phyloP scores from a whole-genome alignment of 2,797 vertebrate genomes.

The Ibycter americanus region DNA sequence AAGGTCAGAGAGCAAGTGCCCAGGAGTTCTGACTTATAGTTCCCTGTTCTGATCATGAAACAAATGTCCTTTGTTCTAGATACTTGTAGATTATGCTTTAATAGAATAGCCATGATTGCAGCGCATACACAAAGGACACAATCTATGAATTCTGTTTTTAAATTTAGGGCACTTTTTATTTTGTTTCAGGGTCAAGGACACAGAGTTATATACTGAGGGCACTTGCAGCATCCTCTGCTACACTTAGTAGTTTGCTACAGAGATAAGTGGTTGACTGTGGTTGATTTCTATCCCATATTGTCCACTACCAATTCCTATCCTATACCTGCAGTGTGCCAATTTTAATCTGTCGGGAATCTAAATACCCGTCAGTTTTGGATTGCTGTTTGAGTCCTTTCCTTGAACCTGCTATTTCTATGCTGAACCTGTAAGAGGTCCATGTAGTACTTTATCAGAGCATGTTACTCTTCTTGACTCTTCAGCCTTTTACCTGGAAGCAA shows the following conservation, averaged over 20 bases:
- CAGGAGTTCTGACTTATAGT: constrained; percentile 16
- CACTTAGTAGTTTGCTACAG: neutral
- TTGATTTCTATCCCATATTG: neutral
- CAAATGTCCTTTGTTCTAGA: constrained; percentile 38
- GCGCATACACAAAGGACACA: neutral
- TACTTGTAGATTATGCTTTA: neutral
- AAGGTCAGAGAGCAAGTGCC: constrained; percentile 61
- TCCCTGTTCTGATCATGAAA: constrained; percentile 22
- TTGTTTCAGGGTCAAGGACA: neutral
- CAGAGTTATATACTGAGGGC: neutral
- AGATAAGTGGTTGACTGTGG: neutral
- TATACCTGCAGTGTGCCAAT: neutral
- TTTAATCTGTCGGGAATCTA: neutral
- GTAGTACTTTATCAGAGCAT: neutral
- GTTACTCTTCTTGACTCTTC: neutral
- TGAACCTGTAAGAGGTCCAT: neutral
- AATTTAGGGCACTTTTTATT: neutral
- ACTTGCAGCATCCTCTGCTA: neutral
- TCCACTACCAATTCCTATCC: neutral
- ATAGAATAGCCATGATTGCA: neutral
- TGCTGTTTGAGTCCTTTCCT: neutral
- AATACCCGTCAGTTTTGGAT: neutral
- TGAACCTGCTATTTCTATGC: neutral
- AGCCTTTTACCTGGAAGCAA: neutral
- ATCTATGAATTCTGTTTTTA: neutral